Evolutionary conservation across 2,888 invertebrate genomes (phyloP).

Genomic region (Neoitamus cyanurus): DNA sequence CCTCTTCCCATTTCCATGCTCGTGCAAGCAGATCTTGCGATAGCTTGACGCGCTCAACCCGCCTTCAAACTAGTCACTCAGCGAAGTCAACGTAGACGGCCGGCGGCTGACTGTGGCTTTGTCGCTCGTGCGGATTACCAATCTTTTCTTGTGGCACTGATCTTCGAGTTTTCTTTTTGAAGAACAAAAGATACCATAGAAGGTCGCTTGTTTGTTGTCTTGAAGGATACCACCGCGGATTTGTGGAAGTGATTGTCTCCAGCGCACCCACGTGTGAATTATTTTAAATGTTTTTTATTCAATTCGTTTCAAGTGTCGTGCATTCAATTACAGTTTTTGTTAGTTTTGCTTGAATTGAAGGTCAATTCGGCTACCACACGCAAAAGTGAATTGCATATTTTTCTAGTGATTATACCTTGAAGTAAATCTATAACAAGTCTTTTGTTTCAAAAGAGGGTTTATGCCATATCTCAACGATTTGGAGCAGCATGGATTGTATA

Average conservation of each 20-base stretch:
- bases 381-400: background rate
- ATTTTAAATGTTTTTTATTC: background rate
- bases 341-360: background rate
- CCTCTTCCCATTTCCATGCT: background rate
- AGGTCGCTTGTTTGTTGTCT: background rate
- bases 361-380: background rate
- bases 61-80: background rate
- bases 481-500: background rate
- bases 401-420: background rate
- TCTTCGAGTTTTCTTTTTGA: slow-evolving; percentile 8
- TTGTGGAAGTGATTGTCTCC: slow-evolving; percentile 3
- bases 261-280: background rate
- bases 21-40: background rate
- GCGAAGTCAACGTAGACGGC: background rate
- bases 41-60: background rate
- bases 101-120: background rate
- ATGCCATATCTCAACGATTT: background rate
- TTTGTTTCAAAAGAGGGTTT: background rate
- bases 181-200: background rate
- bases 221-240: background rate
- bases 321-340: background rate
- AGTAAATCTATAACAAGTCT: background rate
- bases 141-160: background rate
- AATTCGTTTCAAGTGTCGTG: background rate
- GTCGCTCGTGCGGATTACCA: background rate